Evolutionary conservation across 2,797 vertebrate genomes (phyloP), one percentile per base, ranked within the genome.

Genomic region (Peromyscus melanophrys): DNA sequence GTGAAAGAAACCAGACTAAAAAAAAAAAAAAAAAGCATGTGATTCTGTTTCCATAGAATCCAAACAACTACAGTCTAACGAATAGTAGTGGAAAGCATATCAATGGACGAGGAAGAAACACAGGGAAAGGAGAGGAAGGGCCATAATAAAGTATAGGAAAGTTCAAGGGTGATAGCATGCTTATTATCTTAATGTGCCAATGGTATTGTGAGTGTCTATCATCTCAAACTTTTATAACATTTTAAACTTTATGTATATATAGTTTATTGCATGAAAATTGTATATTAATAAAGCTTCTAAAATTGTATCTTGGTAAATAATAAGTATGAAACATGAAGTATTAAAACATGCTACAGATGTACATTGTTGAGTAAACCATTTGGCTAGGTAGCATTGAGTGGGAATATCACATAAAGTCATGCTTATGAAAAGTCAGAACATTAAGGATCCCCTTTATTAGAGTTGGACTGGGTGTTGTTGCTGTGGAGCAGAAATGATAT

Each of bases 281-380:
- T 65, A 86, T 90, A 29, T 94, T 84, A 76, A 27, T 69, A 93
- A 95, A 93, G 43, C 10, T 94, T 43, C 23, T 94, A 89, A 96
- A 55, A 49, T 80, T 83, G 27, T 43, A 86, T 80, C 76, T 84
- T 31, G n/a, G 49, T 80, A 83, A 93, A 69, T 69, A 84, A 82
- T 43, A 90, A 90, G 83, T 81, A 78, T 63, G 37, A 96, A 92
- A 88, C 55, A 93, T 83, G 78, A 92, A 71, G 6, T 61, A 83
- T 81, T 84, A 92, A 76, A 93, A 77, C 25, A 4, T 83, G 82
- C 65, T 55, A 69, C 43, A 91, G 83, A 43, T 16, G 13, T 46
- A 89, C 4, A 46, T 59, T 59, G 63, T 73, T 63, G 78, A 94
- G 3, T 96, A 95, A 89, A 96, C 89, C 0, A 76, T 75, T 93